Conservation (phyloP, 1,140 invertebrate species). For the Pogonomyrmex barbatus region DNA sequence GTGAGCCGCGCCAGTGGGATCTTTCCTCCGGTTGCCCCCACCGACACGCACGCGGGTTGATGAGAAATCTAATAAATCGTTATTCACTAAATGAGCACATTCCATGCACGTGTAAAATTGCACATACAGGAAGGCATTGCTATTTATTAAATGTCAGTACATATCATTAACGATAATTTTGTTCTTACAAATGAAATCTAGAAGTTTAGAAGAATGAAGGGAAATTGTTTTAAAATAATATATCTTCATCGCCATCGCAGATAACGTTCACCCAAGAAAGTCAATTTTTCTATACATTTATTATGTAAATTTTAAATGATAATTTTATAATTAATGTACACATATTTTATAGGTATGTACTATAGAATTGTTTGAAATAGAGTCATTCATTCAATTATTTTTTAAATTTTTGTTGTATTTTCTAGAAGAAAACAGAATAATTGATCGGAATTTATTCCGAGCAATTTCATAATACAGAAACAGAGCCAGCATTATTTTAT, state of each 20-base stretch:
- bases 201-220: background rate
- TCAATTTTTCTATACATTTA: background rate
- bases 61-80: constrained; percentile 42
- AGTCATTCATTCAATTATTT: too few relatives aligned
- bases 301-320: background rate
- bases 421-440: too few relatives aligned
- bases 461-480: too few relatives aligned
- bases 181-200: background rate
- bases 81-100: constrained; percentile 10
- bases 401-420: too few relatives aligned
- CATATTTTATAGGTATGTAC: background rate
- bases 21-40: background rate
- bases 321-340: constrained; percentile 13
- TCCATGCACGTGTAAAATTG: constrained; percentile 29
- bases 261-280: background rate
- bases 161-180: constrained; percentile 4
- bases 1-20: constrained; percentile 26
- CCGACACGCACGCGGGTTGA: constrained; percentile 15
- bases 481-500: background rate
- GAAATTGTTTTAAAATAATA: constrained; percentile 2
- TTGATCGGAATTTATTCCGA: too few relatives aligned
- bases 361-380: too few relatives aligned
- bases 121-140: background rate
- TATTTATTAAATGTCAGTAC: constrained; percentile 14
- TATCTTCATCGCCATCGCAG: background rate